These are phyloP conservation scores for Varanus komodoensis DNA, from an alignment of 2,113 vertebrate genomes.

Conservation along the genomic window DNA sequence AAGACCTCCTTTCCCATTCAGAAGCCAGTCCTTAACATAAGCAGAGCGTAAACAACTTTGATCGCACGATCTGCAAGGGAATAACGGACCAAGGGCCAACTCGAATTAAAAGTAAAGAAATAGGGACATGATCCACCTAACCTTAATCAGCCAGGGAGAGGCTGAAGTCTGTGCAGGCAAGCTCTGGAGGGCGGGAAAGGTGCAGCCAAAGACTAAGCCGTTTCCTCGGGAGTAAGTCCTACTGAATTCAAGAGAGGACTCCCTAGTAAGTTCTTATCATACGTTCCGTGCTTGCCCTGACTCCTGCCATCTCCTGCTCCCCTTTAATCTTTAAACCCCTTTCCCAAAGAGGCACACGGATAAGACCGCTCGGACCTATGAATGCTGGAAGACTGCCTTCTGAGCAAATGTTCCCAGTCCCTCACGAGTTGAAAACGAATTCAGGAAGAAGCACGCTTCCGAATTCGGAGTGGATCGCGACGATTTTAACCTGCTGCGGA, in stretches of 20 bases:
- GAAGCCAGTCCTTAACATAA: neutral
- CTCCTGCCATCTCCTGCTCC: too few species aligned
- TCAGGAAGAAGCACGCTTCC: neutral
- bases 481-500: too few species aligned
- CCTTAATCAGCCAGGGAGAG: neutral
- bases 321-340: neutral
- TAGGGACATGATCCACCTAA: neutral
- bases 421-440: too few species aligned
- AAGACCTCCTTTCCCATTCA: neutral
- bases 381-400: neutral
- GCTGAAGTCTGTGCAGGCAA: too few species aligned
- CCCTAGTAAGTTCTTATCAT: too few species aligned
- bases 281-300: accelerated
- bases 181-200: too few species aligned
- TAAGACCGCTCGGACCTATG: neutral
- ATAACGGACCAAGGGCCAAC: neutral
- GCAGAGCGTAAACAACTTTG: neutral
- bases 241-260: neutral
- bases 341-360: neutral
- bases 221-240: neutral
- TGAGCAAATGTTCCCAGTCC: neutral
- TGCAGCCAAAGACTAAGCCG: neutral
- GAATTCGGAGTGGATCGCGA: neutral
- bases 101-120: neutral
- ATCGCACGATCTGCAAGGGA: too few species aligned